Evolutionary conservation across 2,888 invertebrate species (phyloP), one percentile per base, ranked within the genome.

Genomic region (Fissipunctia ypsillon): DNA sequence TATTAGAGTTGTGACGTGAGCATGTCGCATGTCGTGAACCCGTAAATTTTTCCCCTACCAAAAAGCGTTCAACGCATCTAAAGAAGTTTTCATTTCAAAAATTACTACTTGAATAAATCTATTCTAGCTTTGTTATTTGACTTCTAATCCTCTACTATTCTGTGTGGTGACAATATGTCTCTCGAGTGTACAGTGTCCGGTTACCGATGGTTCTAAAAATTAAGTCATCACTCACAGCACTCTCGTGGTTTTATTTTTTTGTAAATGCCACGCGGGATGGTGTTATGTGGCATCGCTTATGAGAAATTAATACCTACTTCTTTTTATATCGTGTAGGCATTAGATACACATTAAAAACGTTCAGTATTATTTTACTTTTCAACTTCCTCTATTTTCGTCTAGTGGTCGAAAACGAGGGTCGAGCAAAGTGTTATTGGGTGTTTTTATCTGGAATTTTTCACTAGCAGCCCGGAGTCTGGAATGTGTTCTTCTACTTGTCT

Each of bases 201-300:
- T 93, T 93, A 90, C 93, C 84, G 93, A 94, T 92, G 95, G 94
- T 94, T 94, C 93, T 92, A 93, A 94, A 96, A 95, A 96, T 96
- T 96, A 96, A 96, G 95, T 95, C 95, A 96, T 96, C 96, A 96
- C 94, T 96, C 95, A 95, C 93, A 89, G 76, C 85, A 77, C 74
- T 89, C 88, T 89, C 88, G 89, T 89, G 85, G 31, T 7, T 61
- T 91, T 91, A 88, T 89, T 94, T 94, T 95, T 94, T 91, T 94
- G 73, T 86, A 91, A 93, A 94, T 93, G 91, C 94, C 94, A 90
- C 69, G 64, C 56, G 57, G 94, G 93, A 94, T 68, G 88, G 90
- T 35, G n/a, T 88, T 91, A 93, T 94, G 93, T 91, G 81, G 84
- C 68, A 86, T 54, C 2, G 64, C 12, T 35, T 25, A 22, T 25